Evolutionary conservation across 2,113 vertebrate genomes (phyloP).

Genomic region (Deroptyus accipitrinus): DNA sequence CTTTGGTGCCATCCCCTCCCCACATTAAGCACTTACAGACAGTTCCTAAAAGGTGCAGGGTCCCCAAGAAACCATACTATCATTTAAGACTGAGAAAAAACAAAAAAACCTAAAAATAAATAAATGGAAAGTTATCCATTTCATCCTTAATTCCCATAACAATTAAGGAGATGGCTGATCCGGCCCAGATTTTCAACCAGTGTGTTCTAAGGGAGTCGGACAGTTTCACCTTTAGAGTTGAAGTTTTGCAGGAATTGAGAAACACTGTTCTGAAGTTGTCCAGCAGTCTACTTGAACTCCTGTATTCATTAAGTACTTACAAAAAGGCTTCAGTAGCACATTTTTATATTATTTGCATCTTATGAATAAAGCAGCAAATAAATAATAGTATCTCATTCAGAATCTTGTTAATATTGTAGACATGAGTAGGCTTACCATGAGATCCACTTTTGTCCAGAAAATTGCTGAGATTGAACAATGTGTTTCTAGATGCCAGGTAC

Average conservation of each 20-base stretch:
- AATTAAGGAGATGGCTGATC: background rate
- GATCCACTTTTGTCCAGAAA: slow-evolving; percentile 99
- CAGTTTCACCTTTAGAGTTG: background rate
- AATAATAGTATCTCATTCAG: background rate
- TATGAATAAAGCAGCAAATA: background rate
- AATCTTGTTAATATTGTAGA: background rate
- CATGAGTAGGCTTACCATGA: slow-evolving; percentile 83
- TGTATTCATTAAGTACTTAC: background rate
- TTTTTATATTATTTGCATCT: background rate
- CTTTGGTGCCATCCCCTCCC: background rate
- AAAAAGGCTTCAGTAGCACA: background rate
- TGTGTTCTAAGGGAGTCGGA: background rate
- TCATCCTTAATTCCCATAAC: background rate
- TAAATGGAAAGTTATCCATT: background rate
- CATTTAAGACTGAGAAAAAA: background rate
- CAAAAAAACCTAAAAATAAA: accelerated
- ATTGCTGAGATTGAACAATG: slow-evolving; percentile 98
- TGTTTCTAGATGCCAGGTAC: slow-evolving; percentile 98
- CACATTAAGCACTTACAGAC: background rate
- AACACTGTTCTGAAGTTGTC: background rate
- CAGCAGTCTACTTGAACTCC: background rate
- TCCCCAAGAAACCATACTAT: background rate
- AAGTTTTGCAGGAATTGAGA: background rate
- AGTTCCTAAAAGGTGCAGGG: background rate
- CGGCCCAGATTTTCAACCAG: background rate